Conservation (phyloP, 2,888 invertebrate genomes). For the Xylota segnis region DNA sequence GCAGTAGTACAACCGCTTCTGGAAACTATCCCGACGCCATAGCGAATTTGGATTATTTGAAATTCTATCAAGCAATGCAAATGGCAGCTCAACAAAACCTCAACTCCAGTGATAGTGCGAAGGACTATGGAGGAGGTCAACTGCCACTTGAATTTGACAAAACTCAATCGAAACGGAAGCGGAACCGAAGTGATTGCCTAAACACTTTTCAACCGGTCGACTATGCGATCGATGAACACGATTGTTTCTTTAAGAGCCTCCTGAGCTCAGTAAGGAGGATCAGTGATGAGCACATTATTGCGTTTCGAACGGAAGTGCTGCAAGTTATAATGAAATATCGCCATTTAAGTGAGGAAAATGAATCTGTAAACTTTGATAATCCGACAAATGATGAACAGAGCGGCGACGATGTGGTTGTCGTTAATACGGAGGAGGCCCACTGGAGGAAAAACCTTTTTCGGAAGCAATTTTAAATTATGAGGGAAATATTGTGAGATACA, state of each 20-base stretch:
- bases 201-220: constrained; percentile 45
- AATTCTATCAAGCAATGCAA: constrained; percentile 72
- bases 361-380: constrained; percentile 23
- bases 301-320: constrained; percentile 77
- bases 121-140: constrained; percentile 27
- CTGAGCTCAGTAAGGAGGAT: constrained; percentile 76
- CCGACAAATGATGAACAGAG: constrained; percentile 8
- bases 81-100: constrained; percentile 66
- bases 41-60: constrained; percentile 63
- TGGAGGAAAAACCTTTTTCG: constrained; percentile 77
- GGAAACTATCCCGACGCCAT: constrained; percentile 40
- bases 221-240: constrained; percentile 76
- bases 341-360: constrained; percentile 74
- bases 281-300: constrained; percentile 75
- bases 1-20: constrained; percentile 52
- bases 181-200: constrained; percentile 29
- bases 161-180: constrained; percentile 48
- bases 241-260: constrained; percentile 77
- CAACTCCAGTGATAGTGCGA: constrained; percentile 17
- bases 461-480: constrained; percentile 28
- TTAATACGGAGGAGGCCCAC: constrained; percentile 77
- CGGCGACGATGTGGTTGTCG: constrained; percentile 72
- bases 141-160: constrained; percentile 32
- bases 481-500: neutral
- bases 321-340: constrained; percentile 77